phyloP scores from a whole-genome alignment of 92 coral and sea anemone species.

The Diadumene lineata region DNA sequence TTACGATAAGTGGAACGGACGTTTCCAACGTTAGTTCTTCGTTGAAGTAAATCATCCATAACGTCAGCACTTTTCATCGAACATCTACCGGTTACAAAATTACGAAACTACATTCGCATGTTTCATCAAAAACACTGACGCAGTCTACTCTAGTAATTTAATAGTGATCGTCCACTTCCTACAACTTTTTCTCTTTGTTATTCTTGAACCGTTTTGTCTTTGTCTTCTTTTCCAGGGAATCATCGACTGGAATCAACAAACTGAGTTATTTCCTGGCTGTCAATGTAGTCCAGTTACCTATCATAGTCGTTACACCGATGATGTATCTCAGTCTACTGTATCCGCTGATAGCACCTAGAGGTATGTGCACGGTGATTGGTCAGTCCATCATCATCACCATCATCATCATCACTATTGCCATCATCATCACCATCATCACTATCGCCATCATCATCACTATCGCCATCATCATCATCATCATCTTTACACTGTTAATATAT shows the following conservation, averaged over 20 bases:
- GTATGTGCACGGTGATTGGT: conserved; percentile 38
- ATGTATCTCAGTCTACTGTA: conserved; percentile 79
- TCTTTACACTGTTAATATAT: conserved; percentile 2
- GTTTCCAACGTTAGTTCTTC: too few relatives aligned
- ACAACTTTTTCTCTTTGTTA: too few relatives aligned
- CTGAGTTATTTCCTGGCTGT: conserved; percentile 87
- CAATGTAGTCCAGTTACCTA: conserved; percentile 74
- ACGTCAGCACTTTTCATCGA: too few relatives aligned
- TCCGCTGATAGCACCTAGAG: conserved; percentile 75
- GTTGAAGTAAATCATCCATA: too few relatives aligned
- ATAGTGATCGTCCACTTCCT: too few relatives aligned
- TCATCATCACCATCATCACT: not conserved
- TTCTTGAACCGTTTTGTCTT: not conserved
- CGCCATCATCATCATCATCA: not conserved
- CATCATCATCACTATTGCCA: not conserved
- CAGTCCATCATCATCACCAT: not conserved
- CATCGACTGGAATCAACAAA: conserved; percentile 79
- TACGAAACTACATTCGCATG: too few relatives aligned
- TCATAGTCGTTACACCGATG: conserved; percentile 68
- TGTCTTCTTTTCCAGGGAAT: conserved; percentile 52
- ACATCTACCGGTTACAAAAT: too few relatives aligned
- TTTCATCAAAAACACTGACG: too few relatives aligned
- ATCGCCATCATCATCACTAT: not conserved
- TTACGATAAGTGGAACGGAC: too few relatives aligned
- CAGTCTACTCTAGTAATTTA: too few relatives aligned